Conservation (phyloP, 2,113 vertebrate species). For the Osmerus mordax region DNA sequence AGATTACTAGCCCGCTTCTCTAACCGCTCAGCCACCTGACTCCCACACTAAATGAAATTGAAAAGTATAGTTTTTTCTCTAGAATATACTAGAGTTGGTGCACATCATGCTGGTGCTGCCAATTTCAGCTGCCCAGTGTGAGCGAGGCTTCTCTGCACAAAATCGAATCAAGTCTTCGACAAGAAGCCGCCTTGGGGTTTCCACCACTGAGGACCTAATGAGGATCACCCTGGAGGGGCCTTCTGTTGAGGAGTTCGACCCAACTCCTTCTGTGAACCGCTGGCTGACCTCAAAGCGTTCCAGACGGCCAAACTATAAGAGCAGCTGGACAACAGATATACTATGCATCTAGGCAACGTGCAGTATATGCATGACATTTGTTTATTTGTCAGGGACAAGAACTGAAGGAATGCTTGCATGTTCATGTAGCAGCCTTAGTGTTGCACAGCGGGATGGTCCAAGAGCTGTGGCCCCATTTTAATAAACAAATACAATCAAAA, state of each 20-base stretch:
- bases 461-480: background rate
- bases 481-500: background rate
- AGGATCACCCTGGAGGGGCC: slow-evolving; percentile 19
- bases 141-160: slow-evolving; percentile 4
- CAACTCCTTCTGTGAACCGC: slow-evolving; percentile 15
- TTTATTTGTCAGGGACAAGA: background rate
- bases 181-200: slow-evolving; percentile 18
- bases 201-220: slow-evolving; percentile 17
- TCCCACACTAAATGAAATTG: background rate
- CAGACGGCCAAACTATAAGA: slow-evolving; percentile 14
- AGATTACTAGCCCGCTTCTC: too few relatives aligned
- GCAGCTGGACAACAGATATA: background rate
- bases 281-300: slow-evolving; percentile 8
- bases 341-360: slow-evolving; percentile 1
- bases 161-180: slow-evolving; percentile 7
- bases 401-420: background rate
- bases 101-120: slow-evolving; percentile 16
- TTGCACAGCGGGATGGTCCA: background rate
- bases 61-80: background rate
- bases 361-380: background rate
- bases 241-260: slow-evolving; percentile 5
- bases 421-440: background rate
- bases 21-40: too few relatives aligned
- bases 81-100: slow-evolving; percentile 23
- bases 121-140: slow-evolving; percentile 18